Conservation (phyloP, 2,113 vertebrate genomes). For the Odocoileus hemionus region DNA sequence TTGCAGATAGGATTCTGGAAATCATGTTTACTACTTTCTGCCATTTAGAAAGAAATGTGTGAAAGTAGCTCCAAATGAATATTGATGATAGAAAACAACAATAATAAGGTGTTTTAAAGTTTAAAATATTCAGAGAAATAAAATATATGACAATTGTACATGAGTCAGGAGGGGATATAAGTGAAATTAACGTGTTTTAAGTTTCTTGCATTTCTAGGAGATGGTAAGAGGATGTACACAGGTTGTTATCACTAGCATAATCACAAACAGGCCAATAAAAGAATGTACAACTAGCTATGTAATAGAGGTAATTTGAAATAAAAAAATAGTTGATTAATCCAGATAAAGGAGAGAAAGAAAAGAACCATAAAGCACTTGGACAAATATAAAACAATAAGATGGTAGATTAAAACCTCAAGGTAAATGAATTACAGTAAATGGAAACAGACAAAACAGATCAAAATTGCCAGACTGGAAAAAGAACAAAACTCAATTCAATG, state of each 20-base stretch:
- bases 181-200: background rate
- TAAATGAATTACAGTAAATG: background rate
- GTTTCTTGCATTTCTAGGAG: background rate
- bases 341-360: background rate
- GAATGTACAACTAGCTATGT: background rate
- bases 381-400: background rate
- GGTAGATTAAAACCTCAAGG: background rate
- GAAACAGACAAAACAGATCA: background rate
- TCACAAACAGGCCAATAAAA: background rate
- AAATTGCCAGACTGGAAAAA: background rate
- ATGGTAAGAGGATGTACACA: background rate
- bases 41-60: background rate
- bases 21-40: background rate
- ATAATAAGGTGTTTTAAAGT: background rate
- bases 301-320: background rate
- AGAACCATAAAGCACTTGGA: background rate
- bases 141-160: background rate
- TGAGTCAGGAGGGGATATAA: background rate
- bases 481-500: background rate
- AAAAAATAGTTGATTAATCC: background rate
- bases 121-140: background rate
- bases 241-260: background rate
- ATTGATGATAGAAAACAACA: background rate
- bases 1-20: background rate
- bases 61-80: background rate